Percentiles rank a stretch among this genome's conserved stretches.
These are phyloP conservation scores for Odontophorus gujanensis DNA, from an alignment of 2,113 vertebrate genomes.

Conservation along the genomic window DNA sequence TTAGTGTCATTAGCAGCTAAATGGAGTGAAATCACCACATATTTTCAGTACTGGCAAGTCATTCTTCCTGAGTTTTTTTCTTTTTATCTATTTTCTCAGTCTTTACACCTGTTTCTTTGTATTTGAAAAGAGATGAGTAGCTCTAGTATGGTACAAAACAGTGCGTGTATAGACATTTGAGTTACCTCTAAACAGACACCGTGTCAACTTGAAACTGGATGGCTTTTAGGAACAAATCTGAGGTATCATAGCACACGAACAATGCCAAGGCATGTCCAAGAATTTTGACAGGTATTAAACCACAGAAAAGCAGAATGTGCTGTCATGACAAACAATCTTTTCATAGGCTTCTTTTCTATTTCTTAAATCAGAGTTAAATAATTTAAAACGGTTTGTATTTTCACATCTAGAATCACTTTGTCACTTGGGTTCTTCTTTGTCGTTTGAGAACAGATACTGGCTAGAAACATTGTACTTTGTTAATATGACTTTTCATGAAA, in stretches of 20 bases:
- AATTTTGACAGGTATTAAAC: not conserved
- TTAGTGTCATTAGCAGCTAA: slow-evolving; percentile 34
- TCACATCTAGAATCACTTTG: not conserved
- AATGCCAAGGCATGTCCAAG: not conserved
- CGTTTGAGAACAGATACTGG: not conserved
- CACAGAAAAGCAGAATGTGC: not conserved
- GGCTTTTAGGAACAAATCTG: not conserved
- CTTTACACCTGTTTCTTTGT: slow-evolving; percentile 10
- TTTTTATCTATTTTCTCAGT: slow-evolving; percentile 29
- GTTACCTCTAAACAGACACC: not conserved
- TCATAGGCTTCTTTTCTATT: not conserved
- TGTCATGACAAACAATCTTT: not conserved
- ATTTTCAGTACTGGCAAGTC: slow-evolving; percentile 25
- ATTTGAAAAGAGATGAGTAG: slow-evolving; percentile 30
- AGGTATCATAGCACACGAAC: not conserved
- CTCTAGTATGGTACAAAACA: not conserved
- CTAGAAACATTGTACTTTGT: not conserved
- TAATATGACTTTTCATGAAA: not conserved
- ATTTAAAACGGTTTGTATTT: not conserved
- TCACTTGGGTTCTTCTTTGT: not conserved
- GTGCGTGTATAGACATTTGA: not conserved
- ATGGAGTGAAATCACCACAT: slow-evolving; percentile 19
- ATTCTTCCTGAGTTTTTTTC: slow-evolving; percentile 12
- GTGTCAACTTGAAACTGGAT: not conserved
- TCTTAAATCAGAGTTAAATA: not conserved